Evolutionary conservation across 2,797 vertebrate genomes (phyloP).

Genomic region (Somateria mollissima): DNA sequence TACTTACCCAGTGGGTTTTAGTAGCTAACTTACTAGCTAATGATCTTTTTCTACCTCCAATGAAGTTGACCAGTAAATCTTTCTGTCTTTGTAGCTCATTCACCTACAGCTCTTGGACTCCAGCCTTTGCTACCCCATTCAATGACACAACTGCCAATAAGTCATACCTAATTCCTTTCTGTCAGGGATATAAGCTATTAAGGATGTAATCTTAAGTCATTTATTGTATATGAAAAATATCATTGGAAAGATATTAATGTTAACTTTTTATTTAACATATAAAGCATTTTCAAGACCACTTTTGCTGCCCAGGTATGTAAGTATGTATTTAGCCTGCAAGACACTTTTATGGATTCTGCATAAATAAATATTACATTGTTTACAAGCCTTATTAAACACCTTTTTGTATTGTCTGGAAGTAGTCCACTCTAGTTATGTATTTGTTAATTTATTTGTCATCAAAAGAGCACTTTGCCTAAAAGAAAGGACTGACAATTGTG

Average conservation of each 20-base stretch:
- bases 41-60: neutral
- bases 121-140: slow-evolving; percentile 91
- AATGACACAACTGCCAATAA: slow-evolving; percentile 92
- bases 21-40: neutral
- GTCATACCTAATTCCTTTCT: slow-evolving; percentile 85
- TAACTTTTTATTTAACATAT: slow-evolving; percentile 78
- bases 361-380: slow-evolving; percentile 78
- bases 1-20: neutral
- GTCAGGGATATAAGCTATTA: slow-evolving; percentile 79
- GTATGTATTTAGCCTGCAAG: slow-evolving; percentile 81
- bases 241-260: slow-evolving; percentile 74
- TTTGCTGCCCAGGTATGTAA: slow-evolving; percentile 77
- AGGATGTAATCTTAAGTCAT: slow-evolving; percentile 74
- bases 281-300: slow-evolving; percentile 72
- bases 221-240: slow-evolving; percentile 75
- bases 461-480: slow-evolving; percentile 91
- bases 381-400: slow-evolving; percentile 78
- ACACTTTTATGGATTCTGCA: slow-evolving; percentile 81
- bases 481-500: slow-evolving; percentile 85
- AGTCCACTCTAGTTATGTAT: slow-evolving; percentile 83
- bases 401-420: slow-evolving; percentile 85
- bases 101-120: slow-evolving; percentile 89
- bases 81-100: slow-evolving; percentile 86
- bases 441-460: slow-evolving; percentile 96
- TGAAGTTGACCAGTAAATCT: slow-evolving; percentile 64